Conservation (phyloP, 2,113 vertebrate genomes). For the Pterophyllum scalare region DNA sequence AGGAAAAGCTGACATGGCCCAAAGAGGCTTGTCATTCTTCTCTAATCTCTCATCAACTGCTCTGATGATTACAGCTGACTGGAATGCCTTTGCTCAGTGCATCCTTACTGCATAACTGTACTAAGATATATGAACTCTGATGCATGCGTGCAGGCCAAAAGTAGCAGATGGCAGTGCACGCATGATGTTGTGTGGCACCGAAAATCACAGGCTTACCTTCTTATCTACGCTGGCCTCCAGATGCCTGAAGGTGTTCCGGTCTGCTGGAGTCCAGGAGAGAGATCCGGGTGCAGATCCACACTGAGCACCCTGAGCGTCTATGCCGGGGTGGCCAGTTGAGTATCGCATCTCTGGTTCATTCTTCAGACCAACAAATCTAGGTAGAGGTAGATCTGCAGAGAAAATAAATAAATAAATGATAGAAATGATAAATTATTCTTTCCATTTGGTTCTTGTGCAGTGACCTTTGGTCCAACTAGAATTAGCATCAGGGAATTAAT, state of each 20-base stretch:
- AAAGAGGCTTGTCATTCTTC: neutral
- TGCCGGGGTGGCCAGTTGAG: constrained; percentile 60
- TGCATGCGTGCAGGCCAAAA: neutral
- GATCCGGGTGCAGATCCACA: neutral
- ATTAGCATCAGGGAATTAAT: constrained; percentile 19
- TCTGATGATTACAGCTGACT: neutral
- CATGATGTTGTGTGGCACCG: neutral
- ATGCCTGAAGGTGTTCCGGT: constrained; percentile 84
- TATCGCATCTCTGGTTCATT: constrained; percentile 84
- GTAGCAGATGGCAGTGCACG: neutral
- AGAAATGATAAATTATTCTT: neutral
- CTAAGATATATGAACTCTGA: neutral
- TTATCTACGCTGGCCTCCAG: constrained; percentile 81
- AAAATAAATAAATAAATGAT: neutral
- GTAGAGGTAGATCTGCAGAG: constrained; percentile 88
- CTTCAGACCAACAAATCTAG: constrained; percentile 87
- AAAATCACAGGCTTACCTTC: constrained; percentile 78
- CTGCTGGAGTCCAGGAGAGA: constrained; percentile 75
- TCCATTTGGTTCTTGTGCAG: neutral
- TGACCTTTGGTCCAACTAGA: constrained; percentile 15
- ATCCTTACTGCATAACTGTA: neutral
- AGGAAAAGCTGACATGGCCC: neutral
- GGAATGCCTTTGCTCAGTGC: neutral
- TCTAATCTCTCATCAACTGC: constrained; percentile 32
- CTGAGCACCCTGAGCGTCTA: constrained; percentile 80